Evolutionary conservation across 1,140 invertebrate genomes (phyloP).

Genomic region (Caenorhabditis briggsae): DNA sequence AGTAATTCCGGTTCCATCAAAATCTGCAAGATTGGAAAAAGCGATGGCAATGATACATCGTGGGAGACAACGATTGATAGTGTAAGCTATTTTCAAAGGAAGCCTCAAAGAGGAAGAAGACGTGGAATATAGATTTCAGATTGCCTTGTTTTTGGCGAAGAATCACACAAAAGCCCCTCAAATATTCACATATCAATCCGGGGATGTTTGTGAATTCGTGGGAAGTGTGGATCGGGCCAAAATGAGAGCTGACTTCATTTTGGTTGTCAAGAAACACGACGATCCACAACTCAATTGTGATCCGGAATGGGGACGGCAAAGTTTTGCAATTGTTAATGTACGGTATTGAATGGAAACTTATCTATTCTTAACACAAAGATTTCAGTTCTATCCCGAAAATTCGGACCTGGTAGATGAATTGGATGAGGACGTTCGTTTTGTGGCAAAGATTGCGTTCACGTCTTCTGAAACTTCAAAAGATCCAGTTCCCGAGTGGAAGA

Average conservation of each 20-base stretch:
- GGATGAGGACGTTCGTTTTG: not conserved
- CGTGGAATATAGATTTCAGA: not conserved
- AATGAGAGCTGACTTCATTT: conserved; percentile 21
- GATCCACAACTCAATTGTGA: not conserved
- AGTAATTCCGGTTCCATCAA: conserved; percentile 12
- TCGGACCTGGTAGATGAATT: not conserved
- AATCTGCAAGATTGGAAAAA: not conserved
- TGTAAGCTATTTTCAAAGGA: not conserved
- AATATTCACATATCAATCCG: not conserved
- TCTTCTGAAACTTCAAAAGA: not conserved
- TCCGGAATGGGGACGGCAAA: conserved; percentile 28
- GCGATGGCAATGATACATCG: not conserved
- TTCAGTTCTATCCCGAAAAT: not conserved
- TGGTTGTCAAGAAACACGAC: not conserved
- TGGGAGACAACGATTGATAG: conserved; percentile 14
- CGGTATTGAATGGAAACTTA: not conserved
- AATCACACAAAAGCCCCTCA: conserved; percentile 3
- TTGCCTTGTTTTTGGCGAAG: not conserved
- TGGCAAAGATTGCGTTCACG: not conserved
- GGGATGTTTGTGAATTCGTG: not conserved
- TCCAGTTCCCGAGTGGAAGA: not conserved
- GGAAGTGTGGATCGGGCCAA: conserved; percentile 4
- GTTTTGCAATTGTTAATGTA: conserved; percentile 24
- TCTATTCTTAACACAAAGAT: not conserved
- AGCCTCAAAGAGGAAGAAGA: not conserved